Evolutionary conservation across 2,797 vertebrate genomes (phyloP).

Genomic region (Dipus sagitta): DNA sequence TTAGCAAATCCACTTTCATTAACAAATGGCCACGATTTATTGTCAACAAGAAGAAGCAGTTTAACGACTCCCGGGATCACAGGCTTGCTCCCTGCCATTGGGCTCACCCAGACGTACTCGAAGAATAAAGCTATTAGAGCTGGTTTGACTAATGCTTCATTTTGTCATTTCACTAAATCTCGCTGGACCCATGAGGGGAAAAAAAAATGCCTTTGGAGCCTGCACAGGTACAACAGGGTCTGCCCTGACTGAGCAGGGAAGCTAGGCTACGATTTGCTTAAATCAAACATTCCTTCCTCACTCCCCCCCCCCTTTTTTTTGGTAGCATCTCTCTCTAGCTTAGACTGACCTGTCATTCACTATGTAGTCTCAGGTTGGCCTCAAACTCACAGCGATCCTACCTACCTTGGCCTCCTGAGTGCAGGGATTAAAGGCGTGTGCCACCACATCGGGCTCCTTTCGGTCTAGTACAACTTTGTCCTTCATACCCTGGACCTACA

Average conservation of each 20-base stretch:
- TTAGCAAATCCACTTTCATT: not conserved
- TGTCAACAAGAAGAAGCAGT: constrained; percentile 32
- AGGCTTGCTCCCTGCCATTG: not conserved
- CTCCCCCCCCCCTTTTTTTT: too few species aligned
- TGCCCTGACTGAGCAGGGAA: not conserved
- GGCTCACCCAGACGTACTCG: not conserved
- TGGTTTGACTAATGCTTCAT: not conserved
- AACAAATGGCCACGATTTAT: constrained; percentile 9
- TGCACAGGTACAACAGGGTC: not conserved
- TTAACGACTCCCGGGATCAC: not conserved
- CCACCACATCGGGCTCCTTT: too few species aligned
- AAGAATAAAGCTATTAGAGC: not conserved
- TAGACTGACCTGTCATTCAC: too few species aligned
- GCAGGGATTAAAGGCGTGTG: too few species aligned
- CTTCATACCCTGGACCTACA: not conserved
- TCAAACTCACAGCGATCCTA: too few species aligned
- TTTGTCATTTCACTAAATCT: not conserved
- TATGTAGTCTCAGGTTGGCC: too few species aligned
- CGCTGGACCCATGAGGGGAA: not conserved
- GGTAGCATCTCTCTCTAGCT: too few species aligned
- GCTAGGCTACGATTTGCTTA: not conserved
- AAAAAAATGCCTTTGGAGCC: not conserved
- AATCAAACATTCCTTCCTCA: constrained; percentile 28
- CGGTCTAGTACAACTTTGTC: not conserved
- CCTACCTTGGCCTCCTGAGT: too few species aligned